Base-by-base conservation (phyloP, 2,113 vertebrate species). In the Pogonocichla stellata region DNA sequence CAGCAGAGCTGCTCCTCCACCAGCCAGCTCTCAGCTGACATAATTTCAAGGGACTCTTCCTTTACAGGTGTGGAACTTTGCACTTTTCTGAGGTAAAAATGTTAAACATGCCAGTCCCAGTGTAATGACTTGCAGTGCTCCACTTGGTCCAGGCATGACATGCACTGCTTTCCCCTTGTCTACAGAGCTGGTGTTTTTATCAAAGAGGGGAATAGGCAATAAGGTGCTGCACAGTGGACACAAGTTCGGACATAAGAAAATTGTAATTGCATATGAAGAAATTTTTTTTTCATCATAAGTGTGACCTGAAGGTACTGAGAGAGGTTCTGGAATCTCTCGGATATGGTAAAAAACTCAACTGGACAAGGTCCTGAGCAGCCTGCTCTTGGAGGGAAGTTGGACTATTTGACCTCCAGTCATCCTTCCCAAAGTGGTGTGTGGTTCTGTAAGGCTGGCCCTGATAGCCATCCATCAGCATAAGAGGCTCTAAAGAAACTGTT, bases 201-300 rank as follows among this genome's bases (percentile, higher is more conserved):
- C 33, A 3, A 1, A 60, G 43, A 74, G 33, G 9, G 33, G 56
- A 56, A 48, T 2, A 47, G 51, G 61, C 38, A 62, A 3, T 22
- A 71, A 53, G 34, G 18, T 34, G 29, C 34, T 69, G 66, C 58
- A 73, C 57, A 69, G 10, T 4, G 25, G 34, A 70, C n/a, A 24
- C 45, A 40, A 84, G 33, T 29, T 54, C 28, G 58, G 43, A 70
- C 19, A 9, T 47, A 13, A 84, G 51, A 38, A 95, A 84, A 57
- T 31, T 34, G 13, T 42, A 36, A 73, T 57, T 57, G 28, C 18
- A 42, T 73, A 20, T 11, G 34, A 61, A 61, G 13, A 73, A 5
- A 40, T 29, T 15, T 15, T 3, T 4, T 25, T 61, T 79, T 80
- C 8, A 42, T 24, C 1, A 0, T 40, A 31, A 75, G 6, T 9